Evolutionary conservation across 2,113 vertebrate species (phyloP).

Genomic region (Murina feae): DNA sequence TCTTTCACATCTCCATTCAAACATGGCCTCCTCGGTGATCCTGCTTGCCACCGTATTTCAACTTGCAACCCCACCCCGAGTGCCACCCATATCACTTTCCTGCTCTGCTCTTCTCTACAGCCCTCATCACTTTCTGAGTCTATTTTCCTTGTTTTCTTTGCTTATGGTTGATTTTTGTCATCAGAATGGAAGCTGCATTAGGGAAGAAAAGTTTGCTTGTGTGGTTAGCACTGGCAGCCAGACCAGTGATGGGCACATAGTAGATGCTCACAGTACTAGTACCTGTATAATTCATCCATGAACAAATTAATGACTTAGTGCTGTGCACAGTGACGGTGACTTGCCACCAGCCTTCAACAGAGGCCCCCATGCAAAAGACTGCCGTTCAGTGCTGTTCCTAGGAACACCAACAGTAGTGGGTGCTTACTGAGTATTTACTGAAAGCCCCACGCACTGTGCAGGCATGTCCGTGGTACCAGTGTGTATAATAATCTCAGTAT

Average conservation of each 20-base stretch:
- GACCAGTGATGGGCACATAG: background rate
- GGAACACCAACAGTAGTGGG: background rate
- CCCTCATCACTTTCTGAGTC: background rate
- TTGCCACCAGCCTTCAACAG: background rate
- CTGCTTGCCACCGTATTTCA: background rate
- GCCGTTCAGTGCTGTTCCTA: background rate
- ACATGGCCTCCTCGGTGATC: background rate
- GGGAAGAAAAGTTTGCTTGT: background rate
- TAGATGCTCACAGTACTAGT: background rate
- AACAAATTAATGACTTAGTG: background rate
- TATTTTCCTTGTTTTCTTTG: background rate
- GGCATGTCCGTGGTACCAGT: background rate
- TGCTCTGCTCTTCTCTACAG: background rate
- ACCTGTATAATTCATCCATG: background rate
- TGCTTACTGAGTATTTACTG: background rate
- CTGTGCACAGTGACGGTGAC: background rate
- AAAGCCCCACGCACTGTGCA: background rate
- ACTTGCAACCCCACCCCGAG: accelerated
- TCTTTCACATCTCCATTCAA: background rate
- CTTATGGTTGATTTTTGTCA: background rate
- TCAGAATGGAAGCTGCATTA: background rate
- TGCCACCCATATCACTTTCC: background rate
- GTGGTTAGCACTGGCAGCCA: background rate
- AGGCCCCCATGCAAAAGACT: accelerated
- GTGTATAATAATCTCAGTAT: background rate